Evolutionary conservation across 2,797 vertebrate species (phyloP).

Genomic region (Enteromius afrohamiltoni): DNA sequence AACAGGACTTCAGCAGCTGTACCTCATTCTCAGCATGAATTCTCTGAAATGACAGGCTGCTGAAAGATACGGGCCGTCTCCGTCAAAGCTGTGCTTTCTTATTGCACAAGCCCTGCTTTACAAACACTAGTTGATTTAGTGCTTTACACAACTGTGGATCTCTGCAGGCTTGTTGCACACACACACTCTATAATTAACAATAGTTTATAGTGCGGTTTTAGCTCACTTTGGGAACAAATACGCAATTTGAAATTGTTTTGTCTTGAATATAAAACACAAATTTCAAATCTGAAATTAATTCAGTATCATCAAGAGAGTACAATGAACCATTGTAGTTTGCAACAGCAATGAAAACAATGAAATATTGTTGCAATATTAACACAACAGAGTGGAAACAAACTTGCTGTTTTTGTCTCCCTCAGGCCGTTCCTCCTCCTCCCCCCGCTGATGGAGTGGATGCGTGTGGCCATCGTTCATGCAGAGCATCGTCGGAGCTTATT

Average conservation of each 20-base stretch:
- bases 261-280: background rate
- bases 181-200: background rate
- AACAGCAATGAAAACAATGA: background rate
- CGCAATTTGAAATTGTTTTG: background rate
- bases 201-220: background rate
- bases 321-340: background rate
- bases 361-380: background rate
- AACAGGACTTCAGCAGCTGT: constrained; percentile 44
- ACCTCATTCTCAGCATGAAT: constrained; percentile 42
- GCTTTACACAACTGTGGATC: constrained; percentile 6
- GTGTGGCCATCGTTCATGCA: constrained; percentile 93
- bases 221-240: background rate
- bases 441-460: constrained; percentile 98
- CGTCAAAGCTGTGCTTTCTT: background rate
- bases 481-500: constrained; percentile 94
- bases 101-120: background rate
- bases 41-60: constrained; percentile 50
- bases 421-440: constrained; percentile 96
- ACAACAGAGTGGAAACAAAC: background rate
- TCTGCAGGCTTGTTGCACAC: background rate
- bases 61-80: constrained; percentile 36
- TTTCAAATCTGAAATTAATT: constrained; percentile 3
- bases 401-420: background rate
- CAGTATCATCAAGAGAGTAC: background rate
- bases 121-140: constrained; percentile 7